These are phyloP conservation scores for Palythoa caribaeorum DNA, from an alignment of 92 coral and sea anemone species.

Conservation along the genomic window DNA sequence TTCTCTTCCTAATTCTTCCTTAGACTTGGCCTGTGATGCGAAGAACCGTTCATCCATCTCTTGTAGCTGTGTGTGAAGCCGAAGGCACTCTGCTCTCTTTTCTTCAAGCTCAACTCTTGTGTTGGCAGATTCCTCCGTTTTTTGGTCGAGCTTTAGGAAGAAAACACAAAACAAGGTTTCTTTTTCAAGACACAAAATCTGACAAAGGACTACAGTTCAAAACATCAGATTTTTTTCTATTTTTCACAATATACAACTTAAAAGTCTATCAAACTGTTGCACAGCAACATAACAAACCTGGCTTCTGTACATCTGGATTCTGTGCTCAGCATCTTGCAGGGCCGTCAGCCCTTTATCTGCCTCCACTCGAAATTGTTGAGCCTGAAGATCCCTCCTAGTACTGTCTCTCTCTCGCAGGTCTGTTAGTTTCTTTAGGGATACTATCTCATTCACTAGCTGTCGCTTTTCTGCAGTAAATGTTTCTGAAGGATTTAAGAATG, in stretches of 20 bases:
- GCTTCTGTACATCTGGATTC: slow-evolving; percentile 76
- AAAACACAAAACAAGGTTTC: no score
- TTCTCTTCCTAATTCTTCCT: slow-evolving; percentile 93
- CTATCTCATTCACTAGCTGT: slow-evolving; percentile 94
- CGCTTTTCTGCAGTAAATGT: slow-evolving; percentile 92
- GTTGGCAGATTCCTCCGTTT: slow-evolving; percentile 84
- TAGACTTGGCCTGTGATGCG: slow-evolving; percentile 95
- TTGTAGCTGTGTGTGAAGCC: slow-evolving; percentile 91
- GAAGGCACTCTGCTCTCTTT: slow-evolving; percentile 88
- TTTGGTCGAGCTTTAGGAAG: slow-evolving; percentile 75
- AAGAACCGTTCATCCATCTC: slow-evolving; percentile 99
- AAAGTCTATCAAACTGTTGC: no score
- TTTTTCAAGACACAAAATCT: no score
- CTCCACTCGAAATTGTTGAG: slow-evolving; percentile 86
- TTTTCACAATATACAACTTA: no score
- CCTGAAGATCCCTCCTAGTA: slow-evolving; percentile 90
- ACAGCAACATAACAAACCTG: slow-evolving; percentile 61
- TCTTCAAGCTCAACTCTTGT: slow-evolving; percentile 91
- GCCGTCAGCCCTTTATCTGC: slow-evolving; percentile 92
- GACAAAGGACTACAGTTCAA: no score
- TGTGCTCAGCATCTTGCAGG: slow-evolving; percentile 91
- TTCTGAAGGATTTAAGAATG: slow-evolving; percentile 56
- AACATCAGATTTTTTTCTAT: no score
- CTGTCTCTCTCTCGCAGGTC: slow-evolving; percentile 88
- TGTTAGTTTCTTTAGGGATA: slow-evolving; percentile 85